Conservation (phyloP, 2,888 invertebrate genomes). For the Caenorhabditis plicata region DNA sequence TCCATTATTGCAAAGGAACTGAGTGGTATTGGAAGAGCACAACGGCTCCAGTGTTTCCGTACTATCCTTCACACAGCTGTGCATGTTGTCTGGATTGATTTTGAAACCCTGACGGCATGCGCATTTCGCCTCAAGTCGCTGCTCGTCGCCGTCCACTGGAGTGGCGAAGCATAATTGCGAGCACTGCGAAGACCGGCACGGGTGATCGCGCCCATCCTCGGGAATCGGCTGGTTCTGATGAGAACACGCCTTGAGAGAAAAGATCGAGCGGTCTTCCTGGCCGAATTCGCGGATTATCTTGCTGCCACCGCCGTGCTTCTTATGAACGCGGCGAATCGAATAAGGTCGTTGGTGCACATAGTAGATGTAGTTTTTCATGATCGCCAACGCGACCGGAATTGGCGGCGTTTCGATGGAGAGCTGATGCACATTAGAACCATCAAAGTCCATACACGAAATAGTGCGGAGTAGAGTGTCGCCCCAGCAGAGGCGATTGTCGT, state of each 20-base stretch:
- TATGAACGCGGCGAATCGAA: conserved; percentile 82
- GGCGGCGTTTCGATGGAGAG: conserved; percentile 50
- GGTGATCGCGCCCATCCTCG: conserved; percentile 54
- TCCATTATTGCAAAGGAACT: conserved; percentile 77
- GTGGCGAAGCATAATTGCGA: conserved; percentile 84
- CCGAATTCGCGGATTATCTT: conserved; percentile 56
- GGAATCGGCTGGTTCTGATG: conserved; percentile 61
- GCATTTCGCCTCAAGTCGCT: conserved; percentile 50
- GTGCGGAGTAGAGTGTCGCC: conserved; percentile 72
- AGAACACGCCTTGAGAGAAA: conserved; percentile 52
- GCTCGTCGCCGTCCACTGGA: conserved; percentile 28
- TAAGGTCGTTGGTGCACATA: conserved; percentile 95
- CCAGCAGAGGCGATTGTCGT: conserved; percentile 67
- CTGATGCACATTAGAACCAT: conserved; percentile 49
- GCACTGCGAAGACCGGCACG: conserved; percentile 79
- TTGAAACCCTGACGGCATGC: conserved; percentile 58
- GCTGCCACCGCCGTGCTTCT: conserved; percentile 75
- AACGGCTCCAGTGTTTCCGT: conserved; percentile 42
- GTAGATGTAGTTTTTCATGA: conserved; percentile 79
- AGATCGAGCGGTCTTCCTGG: conserved; percentile 42
- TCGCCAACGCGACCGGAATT: conserved; percentile 61
- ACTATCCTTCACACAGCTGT: conserved; percentile 53
- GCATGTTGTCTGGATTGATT: conserved; percentile 56
- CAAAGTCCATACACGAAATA: conserved; percentile 62
- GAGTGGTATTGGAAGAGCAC: conserved; percentile 58